Conservation (phyloP, 2,797 vertebrate species). For the Linurgus olivaceus region DNA sequence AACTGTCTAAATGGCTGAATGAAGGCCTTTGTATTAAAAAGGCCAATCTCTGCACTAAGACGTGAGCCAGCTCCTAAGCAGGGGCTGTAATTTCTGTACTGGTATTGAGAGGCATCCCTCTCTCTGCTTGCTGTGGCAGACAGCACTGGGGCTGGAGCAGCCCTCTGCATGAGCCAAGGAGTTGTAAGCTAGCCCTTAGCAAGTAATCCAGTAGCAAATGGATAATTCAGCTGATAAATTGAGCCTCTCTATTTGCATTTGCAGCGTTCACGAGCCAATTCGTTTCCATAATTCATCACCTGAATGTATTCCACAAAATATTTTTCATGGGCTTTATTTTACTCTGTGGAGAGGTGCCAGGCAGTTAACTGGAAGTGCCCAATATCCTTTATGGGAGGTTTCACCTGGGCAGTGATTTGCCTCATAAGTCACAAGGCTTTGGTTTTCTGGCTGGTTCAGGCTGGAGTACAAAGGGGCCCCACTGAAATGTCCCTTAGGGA, state of each 20-base stretch:
- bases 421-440: background rate
- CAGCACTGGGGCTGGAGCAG: background rate
- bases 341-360: slow-evolving; percentile 23
- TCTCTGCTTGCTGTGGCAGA: background rate
- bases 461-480: fast-evolving
- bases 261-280: background rate
- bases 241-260: slow-evolving; percentile 50
- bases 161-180: background rate
- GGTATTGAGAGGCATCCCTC: background rate
- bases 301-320: slow-evolving; percentile 52
- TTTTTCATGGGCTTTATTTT: slow-evolving; percentile 34
- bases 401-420: background rate
- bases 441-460: background rate
- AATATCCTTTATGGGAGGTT: background rate
- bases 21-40: slow-evolving; percentile 60
- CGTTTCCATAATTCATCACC: slow-evolving; percentile 39
- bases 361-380: slow-evolving; percentile 29
- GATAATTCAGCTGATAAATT: slow-evolving; percentile 26
- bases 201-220: slow-evolving; percentile 40
- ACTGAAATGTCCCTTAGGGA: fast-evolving
- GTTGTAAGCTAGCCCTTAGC: background rate
- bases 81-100: slow-evolving; percentile 15
- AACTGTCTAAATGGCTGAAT: slow-evolving; percentile 62
- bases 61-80: slow-evolving; percentile 26
- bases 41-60: slow-evolving; percentile 51